Evolutionary conservation across 92 coral and sea anemone species (phyloP), one percentile per base, ranked within the genome.

Genomic region (Palythoa heliodiscus): DNA sequence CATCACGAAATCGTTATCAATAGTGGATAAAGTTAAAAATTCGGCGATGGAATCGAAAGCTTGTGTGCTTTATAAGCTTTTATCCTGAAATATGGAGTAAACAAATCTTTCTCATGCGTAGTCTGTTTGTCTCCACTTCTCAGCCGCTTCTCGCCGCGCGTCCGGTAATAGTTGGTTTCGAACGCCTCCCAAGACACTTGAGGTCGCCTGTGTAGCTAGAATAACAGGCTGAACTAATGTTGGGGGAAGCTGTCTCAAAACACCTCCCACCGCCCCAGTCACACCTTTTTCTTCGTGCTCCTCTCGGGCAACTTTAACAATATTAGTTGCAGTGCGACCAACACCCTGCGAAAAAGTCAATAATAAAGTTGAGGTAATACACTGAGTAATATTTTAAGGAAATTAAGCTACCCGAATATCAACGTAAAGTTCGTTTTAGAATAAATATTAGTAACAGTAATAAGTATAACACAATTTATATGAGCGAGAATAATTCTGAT

Each of bases 261-360:
- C 98, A 20, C 99, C 99, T 1, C 99, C 99, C 47, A 97, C 97
- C 57, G 98, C 99, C 55, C 99, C 99, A 5, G 99, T 97, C 64
- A 97, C 88, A 19, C 99, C 99, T 58, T 93, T 97, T 71, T 95
- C 94, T 72, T 97, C 98, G 83, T 97, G 99, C 29, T 97, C 98
- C 38, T 97, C 99, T 71, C 90, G 91, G n/a, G 99, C 99, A 48
- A 97, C 99, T 87, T 90, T 92, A 19, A 95, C 98, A 67, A 97
- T 93, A 83, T 91, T 97, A 10, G 92, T 89, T 29, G 99, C 99
- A 0, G 99, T 95, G 70, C 93, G 95, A 29, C 98, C 95, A 52
- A 97, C 89, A 17, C 99, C 99, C 99, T 97, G 83, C 24, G 57
- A 73, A 52, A 19, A 48, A 75, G 24, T 75, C 12, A 67, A 71